Evolutionary conservation across 2,113 vertebrate species (phyloP).

Genomic region (Dendropsophus ebraccatus): DNA sequence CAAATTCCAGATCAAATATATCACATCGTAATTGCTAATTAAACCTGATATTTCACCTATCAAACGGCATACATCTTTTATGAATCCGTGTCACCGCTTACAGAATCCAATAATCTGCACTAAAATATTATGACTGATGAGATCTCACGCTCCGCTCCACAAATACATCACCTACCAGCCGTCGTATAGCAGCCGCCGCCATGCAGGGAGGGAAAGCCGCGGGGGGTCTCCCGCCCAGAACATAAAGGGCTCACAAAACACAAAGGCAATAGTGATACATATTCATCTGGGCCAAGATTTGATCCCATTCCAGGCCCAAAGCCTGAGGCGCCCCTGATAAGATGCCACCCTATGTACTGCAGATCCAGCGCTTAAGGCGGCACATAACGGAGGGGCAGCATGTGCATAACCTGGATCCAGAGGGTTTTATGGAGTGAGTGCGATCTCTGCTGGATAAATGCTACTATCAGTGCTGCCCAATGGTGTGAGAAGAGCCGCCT

Average conservation of each 20-base stretch:
- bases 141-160: slow-evolving; percentile 1
- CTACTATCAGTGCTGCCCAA: too few relatives aligned
- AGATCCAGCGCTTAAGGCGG: too few relatives aligned
- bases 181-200: not conserved
- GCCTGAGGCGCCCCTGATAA: too few relatives aligned
- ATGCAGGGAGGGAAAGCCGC: not conserved
- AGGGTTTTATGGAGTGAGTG: too few relatives aligned
- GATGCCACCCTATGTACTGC: too few relatives aligned
- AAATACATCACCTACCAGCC: slow-evolving; percentile 39
- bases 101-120: slow-evolving; percentile 19
- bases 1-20: slow-evolving; percentile 8
- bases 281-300: too few relatives aligned
- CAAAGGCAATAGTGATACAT: too few relatives aligned
- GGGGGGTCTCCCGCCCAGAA: slow-evolving; percentile 23
- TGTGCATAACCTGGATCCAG: too few relatives aligned
- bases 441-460: too few relatives aligned
- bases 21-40: not conserved
- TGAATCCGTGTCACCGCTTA: slow-evolving; percentile 2
- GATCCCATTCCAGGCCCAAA: too few relatives aligned
- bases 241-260: not conserved
- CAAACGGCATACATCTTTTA: not conserved
- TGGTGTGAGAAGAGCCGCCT: too few relatives aligned
- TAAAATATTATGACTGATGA: slow-evolving; percentile 47
- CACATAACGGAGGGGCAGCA: too few relatives aligned
- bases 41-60: slow-evolving; percentile 29